Conservation (phyloP, 2,113 vertebrate genomes). For the Saguinus imperator region DNA sequence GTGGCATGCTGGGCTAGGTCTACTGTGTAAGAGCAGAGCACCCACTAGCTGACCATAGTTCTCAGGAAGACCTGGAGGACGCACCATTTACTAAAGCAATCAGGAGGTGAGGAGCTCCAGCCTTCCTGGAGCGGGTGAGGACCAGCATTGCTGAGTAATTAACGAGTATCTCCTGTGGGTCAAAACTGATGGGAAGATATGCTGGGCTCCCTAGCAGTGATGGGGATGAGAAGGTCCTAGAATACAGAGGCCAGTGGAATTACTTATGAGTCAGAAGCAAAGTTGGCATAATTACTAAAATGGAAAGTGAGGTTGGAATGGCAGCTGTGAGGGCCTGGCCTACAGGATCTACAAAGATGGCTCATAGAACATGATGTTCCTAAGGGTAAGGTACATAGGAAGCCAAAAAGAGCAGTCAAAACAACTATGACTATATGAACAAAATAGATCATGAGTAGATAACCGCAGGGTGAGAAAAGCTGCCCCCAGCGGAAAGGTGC, state of each 20-base stretch:
- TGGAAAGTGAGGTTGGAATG: not conserved
- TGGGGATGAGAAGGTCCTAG: not conserved
- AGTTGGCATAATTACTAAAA: not conserved
- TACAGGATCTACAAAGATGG: not conserved
- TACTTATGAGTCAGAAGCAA: not conserved
- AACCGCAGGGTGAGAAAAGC: not conserved
- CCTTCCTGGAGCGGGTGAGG: not conserved
- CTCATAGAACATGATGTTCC: not conserved
- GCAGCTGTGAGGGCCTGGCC: not conserved
- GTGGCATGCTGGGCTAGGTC: not conserved
- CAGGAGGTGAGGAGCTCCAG: not conserved
- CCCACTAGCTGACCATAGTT: not conserved
- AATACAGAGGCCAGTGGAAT: not conserved
- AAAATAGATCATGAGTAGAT: not conserved
- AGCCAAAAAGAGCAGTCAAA: not conserved
- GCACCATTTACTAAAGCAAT: not conserved
- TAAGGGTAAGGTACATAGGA: not conserved
- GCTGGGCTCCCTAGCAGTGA: not conserved
- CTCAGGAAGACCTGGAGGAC: not conserved
- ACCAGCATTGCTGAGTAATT: accelerated
- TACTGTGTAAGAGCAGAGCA: not conserved
- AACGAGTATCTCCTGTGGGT: not conserved
- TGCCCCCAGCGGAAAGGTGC: not conserved
- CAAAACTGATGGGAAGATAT: not conserved
- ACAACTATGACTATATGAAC: not conserved